Evolutionary conservation across 2,113 vertebrate species (phyloP).

Genomic region (Platysternon megacephalum): DNA sequence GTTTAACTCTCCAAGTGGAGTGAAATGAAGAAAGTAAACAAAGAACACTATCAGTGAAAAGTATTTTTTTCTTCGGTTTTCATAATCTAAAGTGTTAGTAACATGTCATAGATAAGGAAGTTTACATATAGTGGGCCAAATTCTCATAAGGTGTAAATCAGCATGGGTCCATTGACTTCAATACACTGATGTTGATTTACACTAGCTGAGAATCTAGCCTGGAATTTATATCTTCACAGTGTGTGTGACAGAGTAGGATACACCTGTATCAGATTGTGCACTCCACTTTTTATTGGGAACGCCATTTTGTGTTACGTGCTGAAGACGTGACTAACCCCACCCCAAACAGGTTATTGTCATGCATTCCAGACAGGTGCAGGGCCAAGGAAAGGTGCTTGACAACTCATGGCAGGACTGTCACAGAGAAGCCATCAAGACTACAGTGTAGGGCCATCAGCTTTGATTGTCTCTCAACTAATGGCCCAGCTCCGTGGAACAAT

Average conservation of each 20-base stretch:
- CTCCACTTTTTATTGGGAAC: not conserved
- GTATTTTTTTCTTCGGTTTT: not conserved
- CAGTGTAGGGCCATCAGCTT: too few species aligned
- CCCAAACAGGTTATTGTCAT: too few species aligned
- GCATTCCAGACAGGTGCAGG: too few species aligned
- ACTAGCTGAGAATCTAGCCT: not conserved
- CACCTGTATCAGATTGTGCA: not conserved
- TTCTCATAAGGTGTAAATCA: not conserved
- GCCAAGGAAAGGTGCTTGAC: not conserved
- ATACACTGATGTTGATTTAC: not conserved
- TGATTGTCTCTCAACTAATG: too few species aligned
- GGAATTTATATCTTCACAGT: not conserved
- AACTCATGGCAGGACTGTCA: not conserved
- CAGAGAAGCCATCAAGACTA: too few species aligned
- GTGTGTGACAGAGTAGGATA: not conserved
- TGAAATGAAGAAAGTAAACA: too few species aligned
- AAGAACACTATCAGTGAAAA: not conserved
- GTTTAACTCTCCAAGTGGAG: not conserved
- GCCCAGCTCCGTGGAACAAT: not conserved
- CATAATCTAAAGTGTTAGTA: not conserved
- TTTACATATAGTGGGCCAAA: not conserved
- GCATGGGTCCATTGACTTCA: not conserved
- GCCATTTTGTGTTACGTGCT: not conserved
- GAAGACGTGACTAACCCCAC: not conserved
- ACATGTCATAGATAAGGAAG: not conserved